phyloP scores from a whole-genome alignment of 2,113 vertebrate species.

The Vimba vimba region DNA sequence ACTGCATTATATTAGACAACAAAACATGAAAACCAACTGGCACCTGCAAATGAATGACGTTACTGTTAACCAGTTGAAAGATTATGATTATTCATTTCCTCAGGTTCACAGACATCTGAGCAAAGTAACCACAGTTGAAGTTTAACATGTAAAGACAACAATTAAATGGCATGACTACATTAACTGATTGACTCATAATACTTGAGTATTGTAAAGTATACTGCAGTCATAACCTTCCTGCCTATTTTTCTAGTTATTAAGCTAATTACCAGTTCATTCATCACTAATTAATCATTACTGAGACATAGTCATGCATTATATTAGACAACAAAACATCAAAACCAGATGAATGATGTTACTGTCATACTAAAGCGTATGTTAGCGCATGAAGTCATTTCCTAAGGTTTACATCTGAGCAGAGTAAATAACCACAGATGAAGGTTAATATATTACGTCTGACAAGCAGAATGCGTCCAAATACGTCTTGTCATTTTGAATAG shows the following conservation, averaged over 20 bases:
- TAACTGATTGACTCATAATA: neutral
- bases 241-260: neutral
- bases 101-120: neutral
- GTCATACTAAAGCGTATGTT: neutral
- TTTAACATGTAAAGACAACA: neutral
- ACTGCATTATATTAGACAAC: neutral
- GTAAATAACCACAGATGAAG: neutral
- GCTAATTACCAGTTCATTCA: neutral
- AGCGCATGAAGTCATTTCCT: neutral
- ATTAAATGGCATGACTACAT: neutral
- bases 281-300: neutral
- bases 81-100: neutral
- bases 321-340: neutral
- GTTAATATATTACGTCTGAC: neutral
- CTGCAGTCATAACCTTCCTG: neutral
- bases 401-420: neutral
- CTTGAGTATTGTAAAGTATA: neutral
- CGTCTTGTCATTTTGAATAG: neutral
- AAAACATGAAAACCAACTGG: neutral
- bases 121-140: neutral
- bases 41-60: neutral
- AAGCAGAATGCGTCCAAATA: neutral
- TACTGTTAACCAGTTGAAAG: neutral
- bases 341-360: neutral
- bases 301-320: neutral